phyloP scores from a whole-genome alignment of 2,888 invertebrate species.

The Andrena bucephala region DNA sequence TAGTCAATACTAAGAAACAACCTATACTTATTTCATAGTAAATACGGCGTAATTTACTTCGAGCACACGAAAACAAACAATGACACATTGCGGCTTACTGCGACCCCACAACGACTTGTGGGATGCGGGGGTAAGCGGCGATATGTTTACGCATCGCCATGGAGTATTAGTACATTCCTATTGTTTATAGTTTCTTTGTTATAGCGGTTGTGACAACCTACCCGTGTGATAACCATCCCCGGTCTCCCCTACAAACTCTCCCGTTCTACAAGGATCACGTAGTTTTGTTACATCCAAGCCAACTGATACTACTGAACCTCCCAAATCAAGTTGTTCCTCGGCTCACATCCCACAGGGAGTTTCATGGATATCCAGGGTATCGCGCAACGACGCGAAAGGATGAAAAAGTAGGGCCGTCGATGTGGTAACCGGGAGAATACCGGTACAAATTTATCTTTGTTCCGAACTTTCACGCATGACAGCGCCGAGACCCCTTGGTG shows the following conservation, averaged over 20 bases:
- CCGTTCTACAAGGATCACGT: conserved; percentile 16
- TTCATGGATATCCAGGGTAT: conserved; percentile 40
- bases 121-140: too few relatives aligned
- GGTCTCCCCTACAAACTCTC: not conserved
- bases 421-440: conserved; percentile 71
- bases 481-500: conserved; percentile 51
- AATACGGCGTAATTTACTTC: too few relatives aligned
- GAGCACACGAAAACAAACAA: too few relatives aligned
- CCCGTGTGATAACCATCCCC: too few relatives aligned
- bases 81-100: too few relatives aligned
- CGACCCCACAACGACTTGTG: too few relatives aligned
- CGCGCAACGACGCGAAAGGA: conserved; percentile 10
- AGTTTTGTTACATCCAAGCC: conserved; percentile 33
- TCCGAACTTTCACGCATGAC: conserved; percentile 81
- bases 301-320: conserved; percentile 9
- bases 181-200: too few relatives aligned
- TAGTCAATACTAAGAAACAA: too few relatives aligned
- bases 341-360: conserved; percentile 50
- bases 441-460: conserved; percentile 82
- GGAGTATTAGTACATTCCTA: too few relatives aligned
- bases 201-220: too few relatives aligned
- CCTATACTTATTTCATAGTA: too few relatives aligned
- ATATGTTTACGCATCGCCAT: too few relatives aligned
- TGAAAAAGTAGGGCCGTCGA: conserved; percentile 47
- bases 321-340: conserved; percentile 20